Evolutionary conservation across 2,113 vertebrate species (phyloP).

Genomic region (Melanerpes formicivorus): DNA sequence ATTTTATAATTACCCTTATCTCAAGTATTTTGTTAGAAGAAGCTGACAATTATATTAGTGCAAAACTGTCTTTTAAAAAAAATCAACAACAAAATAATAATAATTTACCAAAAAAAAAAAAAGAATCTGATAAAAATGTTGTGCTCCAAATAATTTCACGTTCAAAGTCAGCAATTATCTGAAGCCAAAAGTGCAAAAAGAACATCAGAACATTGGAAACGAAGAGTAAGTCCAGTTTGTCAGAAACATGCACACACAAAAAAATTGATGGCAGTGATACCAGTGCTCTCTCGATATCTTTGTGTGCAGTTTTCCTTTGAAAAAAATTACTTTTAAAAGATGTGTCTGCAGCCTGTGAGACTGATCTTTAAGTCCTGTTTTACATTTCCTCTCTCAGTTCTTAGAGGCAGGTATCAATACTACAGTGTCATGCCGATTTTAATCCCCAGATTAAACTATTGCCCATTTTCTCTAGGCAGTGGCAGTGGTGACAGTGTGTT

Average conservation of each 20-base stretch:
- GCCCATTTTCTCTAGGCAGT: neutral
- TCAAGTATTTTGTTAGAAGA: neutral
- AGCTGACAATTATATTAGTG: neutral
- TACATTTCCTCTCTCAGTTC: neutral
- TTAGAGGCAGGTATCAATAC: neutral
- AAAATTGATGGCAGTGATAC: neutral
- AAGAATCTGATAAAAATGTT: neutral
- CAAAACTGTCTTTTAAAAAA: neutral
- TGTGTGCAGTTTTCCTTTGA: neutral
- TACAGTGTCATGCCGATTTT: neutral
- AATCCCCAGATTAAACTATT: neutral
- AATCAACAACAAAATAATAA: no score
- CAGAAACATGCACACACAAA: no score
- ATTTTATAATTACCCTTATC: neutral
- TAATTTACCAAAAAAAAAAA: no score
- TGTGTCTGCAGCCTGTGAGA: neutral
- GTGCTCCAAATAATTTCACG: neutral
- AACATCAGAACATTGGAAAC: neutral
- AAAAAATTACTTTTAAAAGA: neutral
- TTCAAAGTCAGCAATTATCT: constrained; percentile 28
- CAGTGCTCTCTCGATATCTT: neutral
- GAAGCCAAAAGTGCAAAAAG: neutral
- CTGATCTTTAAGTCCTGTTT: neutral
- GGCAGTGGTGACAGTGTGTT: neutral
- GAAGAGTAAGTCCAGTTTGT: constrained; percentile 43